phyloP scores from a whole-genome alignment of 2,888 invertebrate species.

The Cheilosia scutellata region DNA sequence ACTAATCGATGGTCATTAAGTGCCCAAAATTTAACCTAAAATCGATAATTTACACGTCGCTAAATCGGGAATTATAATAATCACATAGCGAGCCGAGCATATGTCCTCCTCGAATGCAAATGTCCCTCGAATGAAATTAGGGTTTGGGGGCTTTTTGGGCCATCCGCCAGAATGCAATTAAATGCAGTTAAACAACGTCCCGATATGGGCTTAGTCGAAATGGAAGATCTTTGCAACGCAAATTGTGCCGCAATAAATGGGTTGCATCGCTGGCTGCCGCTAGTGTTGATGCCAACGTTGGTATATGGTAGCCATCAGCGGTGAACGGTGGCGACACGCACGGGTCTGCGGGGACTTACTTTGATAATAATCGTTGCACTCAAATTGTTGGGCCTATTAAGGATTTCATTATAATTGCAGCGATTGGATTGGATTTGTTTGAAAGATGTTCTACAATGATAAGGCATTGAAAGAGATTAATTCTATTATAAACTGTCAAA shows the following conservation, averaged over 20 bases:
- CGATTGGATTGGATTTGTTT: not conserved
- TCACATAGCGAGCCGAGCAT: conserved; percentile 58
- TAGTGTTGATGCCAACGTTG: not conserved
- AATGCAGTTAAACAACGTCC: conserved; percentile 50
- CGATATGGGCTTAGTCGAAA: conserved; percentile 15
- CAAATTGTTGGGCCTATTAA: conserved; percentile 28
- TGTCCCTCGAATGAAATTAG: conserved; percentile 25
- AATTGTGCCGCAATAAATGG: conserved; percentile 13
- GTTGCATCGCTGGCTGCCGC: not conserved
- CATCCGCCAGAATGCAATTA: conserved; percentile 63
- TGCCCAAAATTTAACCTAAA: conserved; percentile 72
- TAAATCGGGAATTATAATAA: conserved; percentile 74
- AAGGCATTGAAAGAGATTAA: too few species aligned
- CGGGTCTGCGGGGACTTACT: conserved; percentile 53
- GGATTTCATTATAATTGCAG: conserved; percentile 12
- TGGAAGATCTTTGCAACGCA: conserved; percentile 37
- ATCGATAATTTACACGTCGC: conserved; percentile 74
- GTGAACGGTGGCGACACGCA: conserved; percentile 1
- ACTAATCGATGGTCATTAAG: conserved; percentile 74
- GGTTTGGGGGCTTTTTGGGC: conserved; percentile 33
- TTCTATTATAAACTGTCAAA: too few species aligned
- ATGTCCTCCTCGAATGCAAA: conserved; percentile 56
- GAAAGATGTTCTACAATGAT: not conserved
- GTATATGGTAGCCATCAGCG: conserved; percentile 19
- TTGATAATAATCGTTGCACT: conserved; percentile 43